Base-by-base conservation (phyloP, 2,113 vertebrate genomes). In the Nothobranchius kuhntae region DNA sequence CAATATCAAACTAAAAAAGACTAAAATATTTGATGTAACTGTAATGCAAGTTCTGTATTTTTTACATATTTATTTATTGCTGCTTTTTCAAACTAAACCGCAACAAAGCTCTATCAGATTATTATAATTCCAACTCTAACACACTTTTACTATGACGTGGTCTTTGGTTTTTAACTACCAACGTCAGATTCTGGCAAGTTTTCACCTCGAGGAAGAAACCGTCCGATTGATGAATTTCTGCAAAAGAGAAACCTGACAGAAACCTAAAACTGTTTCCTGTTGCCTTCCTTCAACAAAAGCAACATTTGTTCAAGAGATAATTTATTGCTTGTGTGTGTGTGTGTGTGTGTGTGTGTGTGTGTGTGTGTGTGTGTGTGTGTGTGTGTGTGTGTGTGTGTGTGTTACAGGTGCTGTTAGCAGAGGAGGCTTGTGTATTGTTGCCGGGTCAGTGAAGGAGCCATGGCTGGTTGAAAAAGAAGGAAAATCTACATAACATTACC, bases 401-500 rank as follows among this genome's bases (percentile, higher is more conserved):
- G 73, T 85, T 83, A 87, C 85, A 90, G 84, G 89, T 91, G 84
- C 80, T 82, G 85, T 75, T 64, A 73, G 65, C 52, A 14, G 76
- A 61, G 71, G 81, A 83, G 69, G 74, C 73, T 61, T 6, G 50
- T 71, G 60, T 77, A 77, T 89, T 83, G 77, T 84, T 67, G 50
- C 65, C 58, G 82, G 84, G 88, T 83, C 81, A 86, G 51, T 61
- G 60, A 76, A 71, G 70, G 78, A 87, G 71, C 53, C 68, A 57
- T 26, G 63, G 70, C 61, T 84, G 72, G 71, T 84, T 61, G 6
- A 47, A 12, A 48, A 53, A 71, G 80, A 89, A 80, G 90, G 82
- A 72, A 85, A 90, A 83, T 86, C 75, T 81, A 79, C 83, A 86
- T 84, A 84, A 73, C 82, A 92, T 91, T 89, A 86, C 74, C 87